Evolutionary conservation across 2,888 invertebrate species (phyloP), one percentile per base, ranked within the genome.

Genomic region (Lasioglossum calceatum): DNA sequence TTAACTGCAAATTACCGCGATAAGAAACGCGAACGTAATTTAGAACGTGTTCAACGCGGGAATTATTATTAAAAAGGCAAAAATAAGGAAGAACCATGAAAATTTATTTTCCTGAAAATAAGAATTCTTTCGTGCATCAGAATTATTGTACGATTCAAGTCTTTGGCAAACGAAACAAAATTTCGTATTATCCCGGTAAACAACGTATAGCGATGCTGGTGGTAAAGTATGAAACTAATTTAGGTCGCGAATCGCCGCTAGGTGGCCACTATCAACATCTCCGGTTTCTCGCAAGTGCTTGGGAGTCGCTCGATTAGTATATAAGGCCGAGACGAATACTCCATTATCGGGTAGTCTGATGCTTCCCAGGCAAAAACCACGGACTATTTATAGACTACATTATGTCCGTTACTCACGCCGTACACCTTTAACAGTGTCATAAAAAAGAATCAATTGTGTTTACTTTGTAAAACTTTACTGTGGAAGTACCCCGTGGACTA

Each of bases 281-380:
- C 12, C 4, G 3, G 36, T 84, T 92, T 93, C 93, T 89, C 93
- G 87, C 84, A 84, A 86, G 89, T 80, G 72, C 44, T 87, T 47
- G 4, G 7, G 0, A 10, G 0, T 1, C 1, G 8, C 47, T 36
- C 71, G 44, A 27, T 92, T 89, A 7, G 27, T 94, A 94, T 94
- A 94, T 93, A 94, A 94, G 86, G 44, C 19, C 47, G 85, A 42
- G 42, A 1, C 70, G 47, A 10, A 50, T 0, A 4, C 0, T 0
- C 0, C 12, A 0, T 0, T 84, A 0, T 73, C 80, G 91, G 94
- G 89, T 94, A 93, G 94, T 94, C 94, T 86, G 94, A 91, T 91
- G 87, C 93, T 93, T 94, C 94, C 91, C 94, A 87, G 93, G 90
- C 75, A 92, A 91, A 85, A 92, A 91, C 77, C 86, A 86, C 87